phyloP scores from a whole-genome alignment of 2,888 invertebrate genomes.

The Salticus scenicus region DNA sequence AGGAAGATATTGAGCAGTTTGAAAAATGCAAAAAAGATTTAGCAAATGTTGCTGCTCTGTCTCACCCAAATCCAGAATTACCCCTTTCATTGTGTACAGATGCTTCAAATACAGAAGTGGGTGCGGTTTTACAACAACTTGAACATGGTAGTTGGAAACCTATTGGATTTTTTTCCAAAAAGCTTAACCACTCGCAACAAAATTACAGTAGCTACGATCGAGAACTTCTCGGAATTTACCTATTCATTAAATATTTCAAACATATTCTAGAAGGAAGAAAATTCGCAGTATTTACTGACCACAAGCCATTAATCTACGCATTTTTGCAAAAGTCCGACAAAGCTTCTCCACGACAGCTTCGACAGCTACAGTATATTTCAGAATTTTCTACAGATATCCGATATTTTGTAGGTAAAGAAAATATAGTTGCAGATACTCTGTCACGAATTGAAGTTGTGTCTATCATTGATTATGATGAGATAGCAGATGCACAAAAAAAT shows the following conservation, averaged over 20 bases:
- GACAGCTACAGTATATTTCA: slow-evolving; percentile 71
- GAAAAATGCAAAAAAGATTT: slow-evolving; percentile 44
- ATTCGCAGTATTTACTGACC: not conserved
- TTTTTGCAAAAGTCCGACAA: not conserved
- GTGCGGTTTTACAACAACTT: slow-evolving; percentile 72
- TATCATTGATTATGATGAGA: not conserved
- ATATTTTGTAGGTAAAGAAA: slow-evolving; percentile 72
- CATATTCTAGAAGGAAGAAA: not conserved
- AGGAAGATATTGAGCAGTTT: too few relatives aligned
- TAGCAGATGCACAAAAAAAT: slow-evolving; percentile 13
- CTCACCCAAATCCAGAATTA: slow-evolving; percentile 19
- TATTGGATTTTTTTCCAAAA: slow-evolving; percentile 30
- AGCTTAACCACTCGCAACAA: slow-evolving; percentile 2
- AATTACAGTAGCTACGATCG: not conserved
- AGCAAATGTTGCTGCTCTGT: slow-evolving; percentile 2
- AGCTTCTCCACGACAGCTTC: slow-evolving; percentile 74
- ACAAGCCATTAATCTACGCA: not conserved
- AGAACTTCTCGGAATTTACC: not conserved
- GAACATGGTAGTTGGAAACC: slow-evolving; percentile 61
- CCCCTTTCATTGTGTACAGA: slow-evolving; percentile 2
- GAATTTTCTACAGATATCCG: slow-evolving; percentile 63
- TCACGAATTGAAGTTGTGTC: not conserved
- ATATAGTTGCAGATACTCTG: not conserved
- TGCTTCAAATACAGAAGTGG: slow-evolving; percentile 67
- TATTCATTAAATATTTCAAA: slow-evolving; percentile 22